These are phyloP conservation scores for Camponotus floridanus DNA, from an alignment of 1,140 invertebrate genomes.

Conservation along the genomic window DNA sequence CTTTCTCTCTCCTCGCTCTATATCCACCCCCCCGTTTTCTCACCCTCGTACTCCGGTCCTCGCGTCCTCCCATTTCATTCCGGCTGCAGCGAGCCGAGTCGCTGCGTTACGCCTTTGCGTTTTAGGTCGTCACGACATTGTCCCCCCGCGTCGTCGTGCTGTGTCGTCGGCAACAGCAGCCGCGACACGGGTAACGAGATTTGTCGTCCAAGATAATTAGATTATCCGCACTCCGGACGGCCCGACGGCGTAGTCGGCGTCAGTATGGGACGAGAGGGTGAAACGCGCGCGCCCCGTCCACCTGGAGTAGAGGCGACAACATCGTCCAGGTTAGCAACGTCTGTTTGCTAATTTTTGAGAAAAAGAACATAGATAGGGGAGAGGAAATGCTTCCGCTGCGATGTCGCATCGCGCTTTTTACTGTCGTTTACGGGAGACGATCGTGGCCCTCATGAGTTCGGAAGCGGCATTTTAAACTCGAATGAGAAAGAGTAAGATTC, in stretches of 20 bases:
- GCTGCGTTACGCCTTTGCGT: constrained; percentile 73
- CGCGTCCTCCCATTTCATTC: constrained; percentile 49
- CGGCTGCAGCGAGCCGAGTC: constrained; percentile 36
- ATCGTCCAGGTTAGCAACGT: constrained; percentile 43
- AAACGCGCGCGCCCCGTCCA: constrained; percentile 63
- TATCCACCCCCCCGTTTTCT: constrained; percentile 2
- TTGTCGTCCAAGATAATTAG: constrained; percentile 80
- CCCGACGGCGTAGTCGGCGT: constrained; percentile 56
- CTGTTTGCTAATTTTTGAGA: constrained; percentile 63
- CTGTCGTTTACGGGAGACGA: not conserved
- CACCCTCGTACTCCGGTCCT: not conserved
- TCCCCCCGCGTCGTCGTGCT: constrained; percentile 58
- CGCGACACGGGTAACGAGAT: constrained; percentile 78
- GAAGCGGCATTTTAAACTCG: not conserved
- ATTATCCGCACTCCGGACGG: constrained; percentile 76
- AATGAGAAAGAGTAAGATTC: not conserved
- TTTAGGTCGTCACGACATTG: constrained; percentile 73
- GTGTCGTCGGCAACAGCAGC: constrained; percentile 68
- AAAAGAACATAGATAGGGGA: not conserved
- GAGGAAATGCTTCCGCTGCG: not conserved
- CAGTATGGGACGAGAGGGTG: constrained; percentile 48
- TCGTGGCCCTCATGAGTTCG: not conserved
- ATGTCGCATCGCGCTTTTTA: not conserved
- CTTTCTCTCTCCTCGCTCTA: not conserved
- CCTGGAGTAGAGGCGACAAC: constrained; percentile 57